These are phyloP conservation scores for Poeciliopsis paucimaculata DNA, from an alignment of 2,797 vertebrate genomes.

Conservation along the genomic window DNA sequence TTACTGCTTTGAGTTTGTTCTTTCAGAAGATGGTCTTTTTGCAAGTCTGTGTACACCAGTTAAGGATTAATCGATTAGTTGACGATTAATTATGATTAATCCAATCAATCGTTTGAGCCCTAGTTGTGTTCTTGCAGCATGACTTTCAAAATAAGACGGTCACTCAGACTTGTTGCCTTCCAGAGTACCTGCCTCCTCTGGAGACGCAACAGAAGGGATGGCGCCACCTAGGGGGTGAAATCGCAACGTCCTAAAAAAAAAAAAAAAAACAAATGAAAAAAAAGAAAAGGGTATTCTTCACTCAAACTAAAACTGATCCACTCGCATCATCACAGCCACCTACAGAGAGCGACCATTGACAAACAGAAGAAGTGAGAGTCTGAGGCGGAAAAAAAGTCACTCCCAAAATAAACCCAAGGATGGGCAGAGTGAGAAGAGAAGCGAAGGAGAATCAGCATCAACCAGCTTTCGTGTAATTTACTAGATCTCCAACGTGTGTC, in stretches of 20 bases:
- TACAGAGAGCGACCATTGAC: constrained; percentile 68
- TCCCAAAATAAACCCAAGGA: constrained; percentile 49
- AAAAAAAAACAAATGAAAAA: not conserved
- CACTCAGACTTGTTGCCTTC: constrained; percentile 46
- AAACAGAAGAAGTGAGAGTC: constrained; percentile 58
- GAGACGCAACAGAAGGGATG: constrained; percentile 87
- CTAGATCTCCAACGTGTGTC: constrained; percentile 59
- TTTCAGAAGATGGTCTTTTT: too few species aligned
- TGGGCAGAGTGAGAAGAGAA: constrained; percentile 42
- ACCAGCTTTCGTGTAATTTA: constrained; percentile 60
- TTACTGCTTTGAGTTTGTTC: too few species aligned
- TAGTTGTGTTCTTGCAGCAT: constrained; percentile 21
- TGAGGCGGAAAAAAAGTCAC: constrained; percentile 50
- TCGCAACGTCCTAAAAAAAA: constrained; percentile 83
- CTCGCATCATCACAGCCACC: constrained; percentile 72
- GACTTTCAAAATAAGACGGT: not conserved
- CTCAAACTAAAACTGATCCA: constrained; percentile 68
- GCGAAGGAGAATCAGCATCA: constrained; percentile 50
- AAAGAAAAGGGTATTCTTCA: constrained; percentile 23
- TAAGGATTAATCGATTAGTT: too few species aligned
- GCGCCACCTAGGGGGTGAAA: constrained; percentile 89
- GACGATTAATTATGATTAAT: too few species aligned
- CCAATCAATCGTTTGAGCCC: too few species aligned
- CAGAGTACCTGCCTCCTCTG: constrained; percentile 91
- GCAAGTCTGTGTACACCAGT: too few species aligned